phyloP scores from a whole-genome alignment of 2,113 vertebrate species.

The Oceanites oceanicus region DNA sequence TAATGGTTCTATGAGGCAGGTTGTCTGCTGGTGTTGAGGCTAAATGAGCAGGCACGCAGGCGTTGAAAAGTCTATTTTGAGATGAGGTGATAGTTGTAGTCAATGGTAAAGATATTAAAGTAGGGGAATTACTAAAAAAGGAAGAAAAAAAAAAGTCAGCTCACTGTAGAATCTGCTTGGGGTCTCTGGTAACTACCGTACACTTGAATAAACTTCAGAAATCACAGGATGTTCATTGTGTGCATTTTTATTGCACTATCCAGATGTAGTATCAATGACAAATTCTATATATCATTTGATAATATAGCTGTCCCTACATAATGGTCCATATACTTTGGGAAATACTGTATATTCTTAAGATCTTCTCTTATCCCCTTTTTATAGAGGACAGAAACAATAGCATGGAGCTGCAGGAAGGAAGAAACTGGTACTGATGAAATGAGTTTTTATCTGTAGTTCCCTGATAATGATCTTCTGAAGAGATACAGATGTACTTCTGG shows the following conservation, averaged over 20 bases:
- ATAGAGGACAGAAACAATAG: neutral
- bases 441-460: neutral
- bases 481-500: neutral
- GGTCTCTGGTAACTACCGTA: neutral
- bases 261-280: neutral
- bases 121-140: neutral
- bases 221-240: neutral
- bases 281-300: neutral
- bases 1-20: neutral
- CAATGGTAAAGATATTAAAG: neutral
- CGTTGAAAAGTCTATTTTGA: neutral
- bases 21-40: neutral
- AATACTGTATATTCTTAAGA: neutral
- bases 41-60: neutral
- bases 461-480: neutral
- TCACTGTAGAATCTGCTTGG: neutral
- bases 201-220: neutral
- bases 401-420: neutral
- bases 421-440: neutral
- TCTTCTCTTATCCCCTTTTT: neutral
- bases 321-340: neutral
- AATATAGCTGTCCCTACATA: neutral
- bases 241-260: neutral
- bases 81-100: neutral
- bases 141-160: neutral